Evolutionary conservation across 2,888 invertebrate genomes (phyloP).

Genomic region (Latrodectus elegans): DNA sequence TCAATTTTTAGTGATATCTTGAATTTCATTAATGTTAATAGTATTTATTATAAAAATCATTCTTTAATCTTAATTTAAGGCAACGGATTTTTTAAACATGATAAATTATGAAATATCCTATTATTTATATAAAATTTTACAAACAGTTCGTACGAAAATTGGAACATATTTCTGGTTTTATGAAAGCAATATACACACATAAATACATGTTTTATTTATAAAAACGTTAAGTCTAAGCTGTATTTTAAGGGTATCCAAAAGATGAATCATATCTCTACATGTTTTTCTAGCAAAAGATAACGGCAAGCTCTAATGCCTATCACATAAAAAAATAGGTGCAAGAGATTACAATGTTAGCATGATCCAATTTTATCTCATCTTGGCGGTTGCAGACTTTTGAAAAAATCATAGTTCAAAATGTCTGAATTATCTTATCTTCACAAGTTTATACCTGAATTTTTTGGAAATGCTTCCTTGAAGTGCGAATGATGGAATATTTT

Average conservation of each 20-base stretch:
- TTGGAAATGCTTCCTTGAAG: background rate
- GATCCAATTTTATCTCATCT: conserved; percentile 7
- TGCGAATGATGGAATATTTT: background rate
- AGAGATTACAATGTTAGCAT: conserved; percentile 15
- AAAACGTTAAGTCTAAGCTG: no score
- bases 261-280: background rate
- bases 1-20: no score
- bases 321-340: background rate
- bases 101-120: no score
- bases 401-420: conserved; percentile 10
- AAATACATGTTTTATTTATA: no score
- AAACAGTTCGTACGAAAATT: no score
- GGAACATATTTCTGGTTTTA: no score
- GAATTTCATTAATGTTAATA: no score
- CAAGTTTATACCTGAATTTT: background rate
- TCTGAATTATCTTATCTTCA: conserved; percentile 20
- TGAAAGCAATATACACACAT: no score
- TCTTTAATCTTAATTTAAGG: no score
- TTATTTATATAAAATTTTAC: no score
- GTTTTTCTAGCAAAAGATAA: background rate
- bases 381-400: conserved; percentile 16
- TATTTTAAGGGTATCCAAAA: background rate
- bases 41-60: no score
- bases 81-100: no score
- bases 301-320: background rate